Evolutionary conservation across 2,113 vertebrate species (phyloP), one percentile per base, ranked within the genome.

Genomic region (Cricetomys ansorgei): DNA sequence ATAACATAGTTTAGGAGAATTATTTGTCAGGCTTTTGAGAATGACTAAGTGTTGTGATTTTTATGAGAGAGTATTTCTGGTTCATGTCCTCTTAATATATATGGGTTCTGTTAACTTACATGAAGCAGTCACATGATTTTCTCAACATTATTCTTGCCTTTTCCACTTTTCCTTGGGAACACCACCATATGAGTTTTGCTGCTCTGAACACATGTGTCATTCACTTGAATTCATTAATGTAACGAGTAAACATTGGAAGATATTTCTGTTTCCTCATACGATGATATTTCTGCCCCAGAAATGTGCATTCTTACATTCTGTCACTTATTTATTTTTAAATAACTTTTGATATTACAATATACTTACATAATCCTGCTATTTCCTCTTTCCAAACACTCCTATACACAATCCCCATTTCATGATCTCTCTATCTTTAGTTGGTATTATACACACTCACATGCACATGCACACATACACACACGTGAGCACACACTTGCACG

Each of bases 1-100:
- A 98, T 99, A 98, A 98, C 98, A 97, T 84, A 97, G 98, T 97
- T 97, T 95, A 95, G 81, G n/a, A 98, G 98, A 97, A 98, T 98
- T 94, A 97, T 98, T 98, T 98, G 96, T 98, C 98, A 96, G 65
- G 48, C 85, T 98, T 48, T 96, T 96, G 96, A 98, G 97, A 98
- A 92, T 98, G 96, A 97, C 91, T 97, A 64, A 64, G 80, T 37
- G 27, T 59, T 75, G 72, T n/a, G n/a, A n/a, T 95, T 98, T 96
- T 45, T 57, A 94, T 70, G 95, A 97, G 83, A 89, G 31, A 93
- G 43, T 94, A 89, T 92, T 94, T 43, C 80, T 92, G 98, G 59
- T 94, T 98, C 88, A 31, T 80, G 43, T 98, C 96, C 53, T 96
- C 21, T 96, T 96, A 97, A 64, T 87, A 91, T 97, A 50, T 95